These are phyloP conservation scores for Cecidostiba fungosa DNA, from an alignment of 2,888 invertebrate genomes.

Conservation along the genomic window DNA sequence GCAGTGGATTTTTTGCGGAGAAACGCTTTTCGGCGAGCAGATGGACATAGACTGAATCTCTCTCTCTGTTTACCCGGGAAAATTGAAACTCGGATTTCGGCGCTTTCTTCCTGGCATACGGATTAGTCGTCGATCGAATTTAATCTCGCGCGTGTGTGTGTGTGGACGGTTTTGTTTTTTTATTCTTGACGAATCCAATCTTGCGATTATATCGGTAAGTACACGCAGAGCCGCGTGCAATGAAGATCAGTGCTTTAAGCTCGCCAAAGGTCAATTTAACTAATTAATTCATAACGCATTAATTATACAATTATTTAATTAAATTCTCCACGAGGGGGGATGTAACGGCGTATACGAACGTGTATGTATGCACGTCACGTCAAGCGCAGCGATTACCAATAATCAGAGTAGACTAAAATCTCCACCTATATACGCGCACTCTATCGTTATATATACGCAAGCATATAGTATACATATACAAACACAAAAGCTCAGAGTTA, in stretches of 20 bases:
- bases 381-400: neutral
- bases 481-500: neutral
- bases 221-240: neutral
- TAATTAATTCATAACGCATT: neutral
- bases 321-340: neutral
- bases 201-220: too few relatives aligned
- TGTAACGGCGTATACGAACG: neutral
- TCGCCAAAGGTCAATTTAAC: neutral
- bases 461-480: neutral
- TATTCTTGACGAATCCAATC: neutral
- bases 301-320: conserved; percentile 11
- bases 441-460: neutral
- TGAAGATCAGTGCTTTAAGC: neutral
- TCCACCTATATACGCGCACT: neutral
- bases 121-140: conserved; percentile 17
- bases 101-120: neutral
- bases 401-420: neutral
- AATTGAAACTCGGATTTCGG: conserved; percentile 30
- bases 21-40: neutral
- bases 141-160: neutral
- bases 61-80: neutral
- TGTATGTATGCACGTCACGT: neutral
- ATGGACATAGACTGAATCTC: neutral
- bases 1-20: neutral
- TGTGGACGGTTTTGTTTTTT: neutral